These are phyloP conservation scores for Pterocles burchelli DNA, from an alignment of 2,113 vertebrate species.

Conservation along the genomic window DNA sequence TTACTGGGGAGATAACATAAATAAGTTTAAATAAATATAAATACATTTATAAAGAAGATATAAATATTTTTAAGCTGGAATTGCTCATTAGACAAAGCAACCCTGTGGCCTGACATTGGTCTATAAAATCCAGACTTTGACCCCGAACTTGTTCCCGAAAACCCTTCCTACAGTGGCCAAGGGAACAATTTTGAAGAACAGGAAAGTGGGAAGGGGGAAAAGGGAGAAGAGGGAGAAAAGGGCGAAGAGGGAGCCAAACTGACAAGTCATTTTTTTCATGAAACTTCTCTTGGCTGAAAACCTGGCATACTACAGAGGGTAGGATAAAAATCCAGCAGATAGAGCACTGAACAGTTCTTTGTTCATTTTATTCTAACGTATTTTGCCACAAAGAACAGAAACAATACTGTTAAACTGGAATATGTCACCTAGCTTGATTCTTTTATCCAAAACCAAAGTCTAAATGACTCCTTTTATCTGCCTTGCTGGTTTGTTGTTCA, in stretches of 20 bases:
- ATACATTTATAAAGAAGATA: neutral
- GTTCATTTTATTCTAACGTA: conserved; percentile 43
- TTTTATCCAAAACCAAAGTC: conserved; percentile 65
- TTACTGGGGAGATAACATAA: neutral
- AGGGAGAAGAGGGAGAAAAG: neutral
- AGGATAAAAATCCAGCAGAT: conserved; percentile 18
- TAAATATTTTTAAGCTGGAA: neutral
- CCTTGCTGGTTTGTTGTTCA: conserved; percentile 24
- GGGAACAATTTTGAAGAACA: neutral
- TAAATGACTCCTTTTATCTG: conserved; percentile 77
- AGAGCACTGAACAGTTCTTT: conserved; percentile 44
- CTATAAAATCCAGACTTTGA: conserved; percentile 33
- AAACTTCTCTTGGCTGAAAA: neutral
- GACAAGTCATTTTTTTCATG: conserved; percentile 7
- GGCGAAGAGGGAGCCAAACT: neutral
- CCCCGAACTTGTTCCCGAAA: neutral
- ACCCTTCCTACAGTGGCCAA: neutral
- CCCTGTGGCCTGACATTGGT: neutral
- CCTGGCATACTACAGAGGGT: neutral
- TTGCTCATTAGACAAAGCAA: neutral
- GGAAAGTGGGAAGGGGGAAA: neutral
- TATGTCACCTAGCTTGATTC: conserved; percentile 55
- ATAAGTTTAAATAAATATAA: neutral
- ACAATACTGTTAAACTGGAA: conserved; percentile 56
- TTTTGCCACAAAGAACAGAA: conserved; percentile 59